A percentile compares a stretch with the other conserved stretches of the same genome.
phyloP scores from a whole-genome alignment of 1,140 invertebrate genomes.

The Drosophila chauvacae region DNA sequence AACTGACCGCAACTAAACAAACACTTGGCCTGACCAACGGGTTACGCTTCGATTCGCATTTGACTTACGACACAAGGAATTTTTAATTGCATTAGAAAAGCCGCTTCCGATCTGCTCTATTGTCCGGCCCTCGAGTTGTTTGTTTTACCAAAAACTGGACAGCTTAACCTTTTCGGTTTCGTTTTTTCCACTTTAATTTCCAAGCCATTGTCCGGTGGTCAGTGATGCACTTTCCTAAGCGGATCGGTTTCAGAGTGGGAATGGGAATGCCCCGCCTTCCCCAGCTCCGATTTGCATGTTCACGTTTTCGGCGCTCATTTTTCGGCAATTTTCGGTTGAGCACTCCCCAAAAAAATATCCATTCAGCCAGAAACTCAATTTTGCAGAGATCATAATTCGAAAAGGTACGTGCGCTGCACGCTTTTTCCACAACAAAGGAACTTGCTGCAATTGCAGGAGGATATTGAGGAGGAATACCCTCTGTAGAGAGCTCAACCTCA shows the following conservation, averaged over 20 bases:
- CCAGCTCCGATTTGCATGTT: slow-evolving; percentile 57
- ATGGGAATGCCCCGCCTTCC: not conserved
- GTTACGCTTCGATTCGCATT: slow-evolving; percentile 67
- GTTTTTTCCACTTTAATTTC: slow-evolving; percentile 33
- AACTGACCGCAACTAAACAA: slow-evolving; percentile 81
- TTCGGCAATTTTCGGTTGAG: slow-evolving; percentile 60
- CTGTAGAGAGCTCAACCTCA: not conserved
- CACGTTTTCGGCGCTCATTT: slow-evolving; percentile 35
- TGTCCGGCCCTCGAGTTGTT: slow-evolving; percentile 52
- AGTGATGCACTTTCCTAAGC: slow-evolving; percentile 76
- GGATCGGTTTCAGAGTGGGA: slow-evolving; percentile 60
- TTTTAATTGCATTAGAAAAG: slow-evolving; percentile 77
- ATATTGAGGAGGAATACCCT: slow-evolving; percentile 5
- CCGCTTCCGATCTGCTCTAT: slow-evolving; percentile 11
- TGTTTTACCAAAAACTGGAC: slow-evolving; percentile 56
- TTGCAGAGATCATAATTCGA: slow-evolving; percentile 41
- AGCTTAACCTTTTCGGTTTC: slow-evolving; percentile 75
- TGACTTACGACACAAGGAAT: slow-evolving; percentile 62
- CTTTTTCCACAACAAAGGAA: slow-evolving; percentile 51
- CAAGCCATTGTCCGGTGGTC: slow-evolving; percentile 42
- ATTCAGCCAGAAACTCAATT: slow-evolving; percentile 54
- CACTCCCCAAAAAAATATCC: slow-evolving; percentile 30
- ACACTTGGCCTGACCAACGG: slow-evolving; percentile 60
- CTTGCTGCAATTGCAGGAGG: slow-evolving; percentile 41
- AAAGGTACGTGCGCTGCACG: slow-evolving; percentile 71